A percentile compares a stretch with the other conserved stretches of the same genome.
These are phyloP conservation scores for Argyra leucocephala DNA, from an alignment of 2,888 invertebrate species.

Conservation along the genomic window DNA sequence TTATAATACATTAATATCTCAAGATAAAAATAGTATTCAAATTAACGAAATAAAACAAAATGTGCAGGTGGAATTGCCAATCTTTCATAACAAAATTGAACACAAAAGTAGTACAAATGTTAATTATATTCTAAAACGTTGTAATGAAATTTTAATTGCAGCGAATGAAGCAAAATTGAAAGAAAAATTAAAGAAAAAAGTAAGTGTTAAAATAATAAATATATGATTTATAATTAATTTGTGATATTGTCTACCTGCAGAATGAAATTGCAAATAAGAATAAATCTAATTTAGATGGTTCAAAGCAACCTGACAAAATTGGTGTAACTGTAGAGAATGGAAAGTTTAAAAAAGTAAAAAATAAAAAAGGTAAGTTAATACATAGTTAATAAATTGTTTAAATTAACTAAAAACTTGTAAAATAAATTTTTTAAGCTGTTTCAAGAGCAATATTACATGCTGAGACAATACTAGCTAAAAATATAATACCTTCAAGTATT, in stretches of 20 bases:
- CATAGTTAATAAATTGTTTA: not conserved
- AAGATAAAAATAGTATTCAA: too few species aligned
- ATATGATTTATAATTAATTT: not conserved
- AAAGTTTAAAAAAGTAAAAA: not conserved
- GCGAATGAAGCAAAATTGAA: conserved; percentile 32
- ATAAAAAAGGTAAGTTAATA: not conserved
- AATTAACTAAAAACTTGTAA: not conserved
- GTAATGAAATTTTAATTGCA: conserved; percentile 32
- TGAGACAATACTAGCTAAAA: too few species aligned
- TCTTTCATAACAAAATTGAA: not conserved
- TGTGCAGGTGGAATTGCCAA: too few species aligned
- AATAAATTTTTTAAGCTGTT: not conserved
- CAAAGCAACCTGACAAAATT: not conserved
- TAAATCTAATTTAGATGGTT: not conserved
- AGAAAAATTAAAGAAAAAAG: conserved; percentile 30
- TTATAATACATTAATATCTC: too few species aligned
- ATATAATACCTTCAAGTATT: not conserved
- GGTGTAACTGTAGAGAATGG: not conserved
- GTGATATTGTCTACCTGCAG: not conserved
- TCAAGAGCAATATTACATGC: not conserved
- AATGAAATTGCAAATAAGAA: not conserved
- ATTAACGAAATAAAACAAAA: too few species aligned
- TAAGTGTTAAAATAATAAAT: conserved; percentile 17
- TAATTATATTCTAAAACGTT: conserved; percentile 27
- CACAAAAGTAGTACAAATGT: conserved; percentile 14